phyloP scores from a whole-genome alignment of 2,113 vertebrate genomes.

The Vulpes ferrilata region DNA sequence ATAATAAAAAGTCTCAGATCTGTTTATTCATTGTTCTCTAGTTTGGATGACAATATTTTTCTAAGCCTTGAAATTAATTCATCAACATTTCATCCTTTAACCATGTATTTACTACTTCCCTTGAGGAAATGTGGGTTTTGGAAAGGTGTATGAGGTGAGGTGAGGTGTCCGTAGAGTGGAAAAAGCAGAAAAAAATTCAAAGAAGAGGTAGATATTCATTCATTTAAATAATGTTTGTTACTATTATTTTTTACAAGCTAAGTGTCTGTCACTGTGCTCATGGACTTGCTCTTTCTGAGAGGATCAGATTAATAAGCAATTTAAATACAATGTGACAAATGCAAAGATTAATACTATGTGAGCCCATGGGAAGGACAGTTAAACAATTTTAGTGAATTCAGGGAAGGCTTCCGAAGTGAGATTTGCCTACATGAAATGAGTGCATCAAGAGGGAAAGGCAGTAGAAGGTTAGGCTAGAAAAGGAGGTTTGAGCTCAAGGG shows the following conservation, averaged over 20 bases:
- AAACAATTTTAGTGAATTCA: background rate
- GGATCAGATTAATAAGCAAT: background rate
- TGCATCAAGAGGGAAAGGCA: no score
- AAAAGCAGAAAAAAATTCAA: background rate
- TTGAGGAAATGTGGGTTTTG: background rate
- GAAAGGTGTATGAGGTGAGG: background rate
- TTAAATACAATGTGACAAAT: background rate
- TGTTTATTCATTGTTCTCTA: background rate
- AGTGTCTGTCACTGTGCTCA: background rate
- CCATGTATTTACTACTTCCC: background rate
- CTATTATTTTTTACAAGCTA: background rate
- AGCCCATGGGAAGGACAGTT: background rate
- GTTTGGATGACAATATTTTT: slow-evolving; percentile 10
- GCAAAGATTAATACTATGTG: background rate
- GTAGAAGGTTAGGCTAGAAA: no score
- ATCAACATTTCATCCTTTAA: slow-evolving; percentile 1
- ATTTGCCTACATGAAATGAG: background rate
- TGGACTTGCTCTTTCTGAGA: background rate
- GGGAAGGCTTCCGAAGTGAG: background rate
- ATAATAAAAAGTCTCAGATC: background rate
- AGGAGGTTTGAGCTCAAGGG: background rate
- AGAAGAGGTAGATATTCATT: background rate
- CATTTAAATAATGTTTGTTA: background rate
- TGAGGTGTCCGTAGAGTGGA: background rate
- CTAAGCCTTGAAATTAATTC: slow-evolving; percentile 8